Evolutionary conservation across 2,797 vertebrate genomes (phyloP).

Genomic region (Amniataba percoides): DNA sequence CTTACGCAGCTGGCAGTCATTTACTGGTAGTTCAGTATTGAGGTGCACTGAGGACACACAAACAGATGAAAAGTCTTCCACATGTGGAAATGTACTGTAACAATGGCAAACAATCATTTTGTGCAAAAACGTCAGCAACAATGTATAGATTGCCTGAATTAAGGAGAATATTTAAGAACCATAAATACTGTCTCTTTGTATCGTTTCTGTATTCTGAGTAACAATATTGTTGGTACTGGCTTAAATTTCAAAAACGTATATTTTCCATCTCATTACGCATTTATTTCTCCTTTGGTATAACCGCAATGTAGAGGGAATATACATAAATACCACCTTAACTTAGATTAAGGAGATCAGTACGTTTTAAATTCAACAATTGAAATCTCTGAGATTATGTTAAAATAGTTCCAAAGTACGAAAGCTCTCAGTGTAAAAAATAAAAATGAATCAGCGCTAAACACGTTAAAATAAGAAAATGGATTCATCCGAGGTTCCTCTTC

Average conservation of each 20-base stretch:
- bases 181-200: too few species aligned
- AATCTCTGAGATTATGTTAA: background rate
- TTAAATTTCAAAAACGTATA: too few species aligned
- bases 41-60: conserved; percentile 59
- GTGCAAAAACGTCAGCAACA: too few species aligned
- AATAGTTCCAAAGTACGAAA: background rate
- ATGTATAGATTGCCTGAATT: too few species aligned
- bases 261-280: background rate
- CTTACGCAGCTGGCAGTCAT: conserved; percentile 64
- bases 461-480: background rate
- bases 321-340: background rate
- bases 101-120: too few species aligned
- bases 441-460: background rate
- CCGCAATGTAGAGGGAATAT: background rate
- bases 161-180: too few species aligned
- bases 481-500: background rate
- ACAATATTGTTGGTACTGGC: background rate
- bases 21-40: conserved; percentile 38
- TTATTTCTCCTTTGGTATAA: background rate
- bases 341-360: background rate
- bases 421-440: background rate
- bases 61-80: conserved; percentile 29
- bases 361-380: background rate
- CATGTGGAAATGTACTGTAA: conserved; percentile 22
- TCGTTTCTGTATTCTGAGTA: too few species aligned